Percentiles rank a stretch among this genome's conserved stretches.
Conservation (phyloP, 2,888 invertebrate genomes). For the Chrysotoxum bicinctum region DNA sequence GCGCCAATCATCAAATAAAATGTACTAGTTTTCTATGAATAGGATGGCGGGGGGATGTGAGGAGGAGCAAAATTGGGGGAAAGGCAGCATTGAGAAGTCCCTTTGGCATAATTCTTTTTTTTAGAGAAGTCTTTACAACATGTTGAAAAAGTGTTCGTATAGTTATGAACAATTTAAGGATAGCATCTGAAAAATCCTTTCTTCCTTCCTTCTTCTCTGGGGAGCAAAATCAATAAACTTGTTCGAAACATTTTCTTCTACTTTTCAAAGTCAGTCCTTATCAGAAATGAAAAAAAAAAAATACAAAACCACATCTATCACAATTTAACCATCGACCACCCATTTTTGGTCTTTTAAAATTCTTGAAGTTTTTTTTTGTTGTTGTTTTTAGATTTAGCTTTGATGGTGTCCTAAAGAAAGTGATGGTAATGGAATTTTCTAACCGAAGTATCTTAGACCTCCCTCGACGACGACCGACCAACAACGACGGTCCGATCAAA, state of each 20-base stretch:
- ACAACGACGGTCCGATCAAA: neutral
- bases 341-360: neutral
- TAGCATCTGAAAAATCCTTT: neutral
- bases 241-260: neutral
- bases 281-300: neutral
- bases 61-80: neutral
- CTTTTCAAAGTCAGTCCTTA: neutral
- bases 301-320: slow-evolving; percentile 25
- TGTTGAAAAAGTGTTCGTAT: neutral
- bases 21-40: slow-evolving; percentile 13
- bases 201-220: neutral
- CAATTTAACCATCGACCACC: neutral
- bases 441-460: neutral
- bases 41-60: neutral
- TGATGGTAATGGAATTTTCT: neutral
- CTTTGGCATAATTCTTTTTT: slow-evolving; percentile 41
- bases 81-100: slow-evolving; percentile 27
- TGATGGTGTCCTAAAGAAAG: neutral
- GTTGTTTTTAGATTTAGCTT: neutral
- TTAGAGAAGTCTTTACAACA: slow-evolving; percentile 1
- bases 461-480: neutral
- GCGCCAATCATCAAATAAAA: slow-evolving; percentile 50
- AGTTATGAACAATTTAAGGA: slow-evolving; percentile 11
- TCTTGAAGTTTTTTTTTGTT: neutral
- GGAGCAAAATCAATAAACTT: slow-evolving; percentile 16